Evolutionary conservation across 1,140 invertebrate species (phyloP).

Genomic region (Scylla paramamosain): DNA sequence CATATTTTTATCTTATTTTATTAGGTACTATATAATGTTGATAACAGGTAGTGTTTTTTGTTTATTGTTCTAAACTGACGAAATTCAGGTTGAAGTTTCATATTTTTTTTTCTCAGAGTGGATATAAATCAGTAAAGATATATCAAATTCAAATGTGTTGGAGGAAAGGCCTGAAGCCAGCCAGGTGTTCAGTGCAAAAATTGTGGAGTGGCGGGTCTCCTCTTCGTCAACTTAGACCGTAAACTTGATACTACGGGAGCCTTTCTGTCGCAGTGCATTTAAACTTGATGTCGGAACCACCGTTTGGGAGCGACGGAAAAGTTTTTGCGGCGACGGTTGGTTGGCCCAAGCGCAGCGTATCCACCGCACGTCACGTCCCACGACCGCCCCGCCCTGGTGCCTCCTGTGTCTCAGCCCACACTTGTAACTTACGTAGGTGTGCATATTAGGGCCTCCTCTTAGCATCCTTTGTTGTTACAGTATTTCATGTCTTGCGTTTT

Average conservation of each 20-base stretch:
- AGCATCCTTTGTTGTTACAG: no score
- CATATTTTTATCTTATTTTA: no score
- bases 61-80: not conserved
- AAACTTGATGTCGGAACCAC: not conserved
- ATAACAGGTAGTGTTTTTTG: no score
- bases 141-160: not conserved
- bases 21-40: no score
- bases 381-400: not conserved
- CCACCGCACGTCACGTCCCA: not conserved
- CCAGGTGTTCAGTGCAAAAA: not conserved
- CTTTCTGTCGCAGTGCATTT: not conserved
- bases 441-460: no score
- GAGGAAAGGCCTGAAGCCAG: not conserved
- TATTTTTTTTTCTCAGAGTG: not conserved
- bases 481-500: no score
- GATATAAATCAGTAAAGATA: not conserved
- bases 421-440: no score
- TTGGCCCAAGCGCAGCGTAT: not conserved
- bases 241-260: not conserved
- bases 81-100: not conserved
- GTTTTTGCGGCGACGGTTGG: not conserved
- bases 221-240: not conserved
- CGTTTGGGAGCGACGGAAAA: not conserved
- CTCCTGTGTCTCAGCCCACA: no score
- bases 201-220: not conserved